Evolutionary conservation across 2,888 invertebrate species (phyloP).

Genomic region (Eilema caniola): DNA sequence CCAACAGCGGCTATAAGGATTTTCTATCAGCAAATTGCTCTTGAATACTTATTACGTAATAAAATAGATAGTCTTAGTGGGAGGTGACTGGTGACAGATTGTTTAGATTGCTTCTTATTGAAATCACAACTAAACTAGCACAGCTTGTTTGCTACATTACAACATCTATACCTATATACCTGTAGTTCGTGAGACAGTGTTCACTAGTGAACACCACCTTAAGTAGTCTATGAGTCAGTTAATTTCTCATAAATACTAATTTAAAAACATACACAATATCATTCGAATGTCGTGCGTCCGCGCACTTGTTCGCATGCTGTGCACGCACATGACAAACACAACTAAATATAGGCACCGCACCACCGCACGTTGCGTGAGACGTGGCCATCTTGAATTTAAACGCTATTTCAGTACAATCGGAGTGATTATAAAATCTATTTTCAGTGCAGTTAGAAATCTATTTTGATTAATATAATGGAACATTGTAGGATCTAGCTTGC

Average conservation of each 20-base stretch:
- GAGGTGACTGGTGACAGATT: too few relatives aligned
- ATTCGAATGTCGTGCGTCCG: background rate
- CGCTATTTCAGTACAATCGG: background rate
- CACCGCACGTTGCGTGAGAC: constrained; percentile 36
- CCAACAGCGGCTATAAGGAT: too few relatives aligned
- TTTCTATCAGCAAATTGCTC: too few relatives aligned
- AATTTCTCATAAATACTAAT: constrained; percentile 9
- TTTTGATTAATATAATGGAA: background rate
- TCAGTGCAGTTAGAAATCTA: background rate
- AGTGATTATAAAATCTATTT: background rate
- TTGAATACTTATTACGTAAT: too few relatives aligned
- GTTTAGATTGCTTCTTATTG: too few relatives aligned
- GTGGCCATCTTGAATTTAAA: constrained; percentile 3
- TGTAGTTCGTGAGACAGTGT: too few relatives aligned
- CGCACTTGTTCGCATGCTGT: constrained; percentile 13
- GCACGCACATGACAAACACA: constrained; percentile 33
- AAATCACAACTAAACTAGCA: too few relatives aligned
- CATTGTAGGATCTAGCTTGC: background rate
- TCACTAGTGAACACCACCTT: too few relatives aligned
- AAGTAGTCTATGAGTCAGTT: constrained; percentile 8
- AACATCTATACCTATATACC: too few relatives aligned
- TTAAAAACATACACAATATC: constrained; percentile 5
- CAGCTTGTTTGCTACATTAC: too few relatives aligned
- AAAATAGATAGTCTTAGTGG: too few relatives aligned
- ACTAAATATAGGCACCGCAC: constrained; percentile 50